A percentile compares a stretch with the other conserved stretches of the same genome.
Evolutionary conservation across 2,797 vertebrate genomes (phyloP).

Genomic region (Apogon hyalosoma): DNA sequence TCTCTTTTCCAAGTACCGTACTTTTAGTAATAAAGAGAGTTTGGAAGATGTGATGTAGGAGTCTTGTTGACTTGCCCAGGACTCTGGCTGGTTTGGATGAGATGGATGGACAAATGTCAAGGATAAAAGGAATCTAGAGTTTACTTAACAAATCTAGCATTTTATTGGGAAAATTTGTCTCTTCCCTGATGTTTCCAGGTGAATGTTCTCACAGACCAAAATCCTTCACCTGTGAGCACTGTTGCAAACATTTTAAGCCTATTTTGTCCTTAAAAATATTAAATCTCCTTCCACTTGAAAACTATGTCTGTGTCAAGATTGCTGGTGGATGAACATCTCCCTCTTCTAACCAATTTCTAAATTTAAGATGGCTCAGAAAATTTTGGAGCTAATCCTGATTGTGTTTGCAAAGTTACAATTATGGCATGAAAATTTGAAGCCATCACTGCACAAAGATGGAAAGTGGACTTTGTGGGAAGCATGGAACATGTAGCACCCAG

Average conservation of each 20-base stretch:
- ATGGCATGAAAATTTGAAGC: no score
- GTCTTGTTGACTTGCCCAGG: constrained; percentile 26
- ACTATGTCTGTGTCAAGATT: no score
- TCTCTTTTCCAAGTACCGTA: constrained; percentile 18
- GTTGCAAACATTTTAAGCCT: not conserved
- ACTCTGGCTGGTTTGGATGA: constrained; percentile 63
- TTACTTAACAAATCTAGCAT: constrained; percentile 84
- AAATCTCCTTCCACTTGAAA: no score
- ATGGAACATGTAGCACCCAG: no score
- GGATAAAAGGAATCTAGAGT: constrained; percentile 81
- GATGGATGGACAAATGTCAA: constrained; percentile 47
- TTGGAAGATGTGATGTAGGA: constrained; percentile 19
- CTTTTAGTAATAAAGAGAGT: constrained; percentile 24
- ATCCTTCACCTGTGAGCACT: not conserved
- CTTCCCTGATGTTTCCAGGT: constrained; percentile 58
- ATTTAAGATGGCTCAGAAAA: no score
- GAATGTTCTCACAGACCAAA: constrained; percentile 21
- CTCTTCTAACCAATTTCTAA: no score
- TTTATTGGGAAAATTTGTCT: constrained; percentile 76
- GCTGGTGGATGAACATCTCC: no score
- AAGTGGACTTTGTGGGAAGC: no score
- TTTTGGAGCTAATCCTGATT: no score
- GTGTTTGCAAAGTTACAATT: no score
- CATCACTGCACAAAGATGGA: no score
- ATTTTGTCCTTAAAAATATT: no score